These are phyloP conservation scores for Leuciscus idus DNA, from an alignment of 2,113 vertebrate species.

Conservation along the genomic window DNA sequence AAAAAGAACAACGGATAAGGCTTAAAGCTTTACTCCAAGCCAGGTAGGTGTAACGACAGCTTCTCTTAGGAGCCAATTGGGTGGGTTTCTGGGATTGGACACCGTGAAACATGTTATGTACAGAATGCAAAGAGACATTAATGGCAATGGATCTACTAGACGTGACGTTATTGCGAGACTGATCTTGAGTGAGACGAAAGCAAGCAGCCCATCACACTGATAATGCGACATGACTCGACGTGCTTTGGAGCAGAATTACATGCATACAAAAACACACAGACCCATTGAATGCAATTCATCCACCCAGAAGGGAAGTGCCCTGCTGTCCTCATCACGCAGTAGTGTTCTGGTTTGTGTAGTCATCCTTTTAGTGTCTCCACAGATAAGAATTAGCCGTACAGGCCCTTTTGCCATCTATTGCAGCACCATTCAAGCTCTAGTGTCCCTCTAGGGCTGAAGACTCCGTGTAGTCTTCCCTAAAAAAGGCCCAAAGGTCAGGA, in stretches of 20 bases:
- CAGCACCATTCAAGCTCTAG: slow-evolving; percentile 28
- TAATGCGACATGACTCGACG: background rate
- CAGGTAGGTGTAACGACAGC: background rate
- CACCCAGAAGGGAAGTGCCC: slow-evolving; percentile 29
- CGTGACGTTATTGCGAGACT: background rate
- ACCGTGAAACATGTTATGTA: background rate
- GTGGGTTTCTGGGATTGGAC: slow-evolving; percentile 1
- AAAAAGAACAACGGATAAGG: slow-evolving; percentile 16
- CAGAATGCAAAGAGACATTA: slow-evolving; percentile 20
- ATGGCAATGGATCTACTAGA: slow-evolving; percentile 13
- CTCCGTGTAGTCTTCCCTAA: background rate
- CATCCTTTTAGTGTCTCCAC: slow-evolving; percentile 5
- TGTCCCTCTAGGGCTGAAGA: slow-evolving; percentile 13
- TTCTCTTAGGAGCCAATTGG: slow-evolving; percentile 21
- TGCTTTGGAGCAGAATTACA: slow-evolving; percentile 55
- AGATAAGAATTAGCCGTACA: slow-evolving; percentile 2
- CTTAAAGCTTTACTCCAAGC: slow-evolving; percentile 53
- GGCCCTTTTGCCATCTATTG: background rate
- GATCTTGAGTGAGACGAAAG: slow-evolving; percentile 18
- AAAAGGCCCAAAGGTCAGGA: background rate
- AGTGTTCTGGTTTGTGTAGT: slow-evolving; percentile 19
- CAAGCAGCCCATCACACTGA: background rate
- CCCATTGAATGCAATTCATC: slow-evolving; percentile 20
- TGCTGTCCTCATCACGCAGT: slow-evolving; percentile 10
- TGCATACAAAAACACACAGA: slow-evolving; percentile 54